Evolutionary conservation across 2,888 invertebrate genomes (phyloP).

Genomic region (Leptopilina drosophilae): DNA sequence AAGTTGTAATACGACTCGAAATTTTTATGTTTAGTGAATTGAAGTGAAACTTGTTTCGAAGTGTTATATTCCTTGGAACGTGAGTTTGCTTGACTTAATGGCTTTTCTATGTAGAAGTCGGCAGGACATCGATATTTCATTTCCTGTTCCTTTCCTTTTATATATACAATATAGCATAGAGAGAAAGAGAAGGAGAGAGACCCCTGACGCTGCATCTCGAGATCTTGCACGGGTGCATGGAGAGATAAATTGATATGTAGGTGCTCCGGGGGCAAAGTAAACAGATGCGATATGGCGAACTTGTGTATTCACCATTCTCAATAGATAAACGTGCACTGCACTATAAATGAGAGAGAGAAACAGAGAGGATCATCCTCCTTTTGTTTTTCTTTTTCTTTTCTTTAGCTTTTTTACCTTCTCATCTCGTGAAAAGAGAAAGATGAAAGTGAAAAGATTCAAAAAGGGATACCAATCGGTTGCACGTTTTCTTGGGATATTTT

Average conservation of each 20-base stretch:
- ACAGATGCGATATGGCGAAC: constrained; percentile 26
- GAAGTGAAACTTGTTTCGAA: constrained; percentile 23
- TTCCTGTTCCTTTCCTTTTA: constrained; percentile 52
- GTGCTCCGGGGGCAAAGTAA: constrained; percentile 33
- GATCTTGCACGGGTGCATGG: constrained; percentile 34
- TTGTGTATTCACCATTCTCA: constrained; percentile 24
- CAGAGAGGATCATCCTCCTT: constrained; percentile 21
- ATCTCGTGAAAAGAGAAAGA: constrained; percentile 34
- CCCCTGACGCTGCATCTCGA: constrained; percentile 28
- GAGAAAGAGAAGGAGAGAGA: neutral
- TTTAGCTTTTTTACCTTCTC: constrained; percentile 1
- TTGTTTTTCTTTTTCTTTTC: too few species aligned
- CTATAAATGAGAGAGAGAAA: constrained; percentile 19
- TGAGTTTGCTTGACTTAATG: constrained; percentile 57
- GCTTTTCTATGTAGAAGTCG: constrained; percentile 63
- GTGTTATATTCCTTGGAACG: constrained; percentile 37
- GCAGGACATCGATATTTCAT: constrained; percentile 65
- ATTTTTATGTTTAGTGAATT: neutral
- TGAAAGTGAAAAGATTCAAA: constrained; percentile 37
- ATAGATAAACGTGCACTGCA: constrained; percentile 38
- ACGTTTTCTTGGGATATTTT: constrained; percentile 38
- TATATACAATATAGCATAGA: neutral
- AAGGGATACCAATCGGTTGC: constrained; percentile 40
- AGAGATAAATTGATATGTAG: constrained; percentile 37
- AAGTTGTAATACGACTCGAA: neutral